These are phyloP conservation scores for Ecliptopera silaceata DNA, from an alignment of 2,888 invertebrate species.

Conservation along the genomic window DNA sequence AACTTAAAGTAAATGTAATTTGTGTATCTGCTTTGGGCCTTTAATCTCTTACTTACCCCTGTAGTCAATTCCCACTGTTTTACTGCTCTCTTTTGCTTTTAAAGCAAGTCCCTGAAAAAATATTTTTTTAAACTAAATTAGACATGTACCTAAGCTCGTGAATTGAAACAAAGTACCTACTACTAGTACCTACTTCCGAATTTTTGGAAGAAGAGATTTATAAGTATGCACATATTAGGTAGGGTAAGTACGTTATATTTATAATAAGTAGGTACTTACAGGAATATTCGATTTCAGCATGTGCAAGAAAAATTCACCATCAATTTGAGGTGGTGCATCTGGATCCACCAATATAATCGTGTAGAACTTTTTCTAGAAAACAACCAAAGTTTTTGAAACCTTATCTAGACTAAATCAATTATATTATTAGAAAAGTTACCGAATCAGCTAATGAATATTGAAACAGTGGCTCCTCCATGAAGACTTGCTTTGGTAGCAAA, in stretches of 20 bases:
- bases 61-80: constrained; percentile 72
- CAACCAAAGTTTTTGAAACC: background rate
- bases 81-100: constrained; percentile 64
- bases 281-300: constrained; percentile 78
- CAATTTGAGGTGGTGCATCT: constrained; percentile 71
- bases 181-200: too few species aligned
- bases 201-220: too few species aligned
- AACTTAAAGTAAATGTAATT: too few species aligned
- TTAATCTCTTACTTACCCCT: constrained; percentile 52
- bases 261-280: constrained; percentile 63
- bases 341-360: constrained; percentile 76
- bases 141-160: background rate
- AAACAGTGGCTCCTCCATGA: constrained; percentile 72
- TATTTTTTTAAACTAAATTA: too few species aligned
- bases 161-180: too few species aligned
- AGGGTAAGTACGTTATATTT: too few species aligned
- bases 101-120: constrained; percentile 66
- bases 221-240: background rate
- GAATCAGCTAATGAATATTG: constrained; percentile 66
- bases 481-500: constrained; percentile 73
- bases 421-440: constrained; percentile 41
- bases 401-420: too few species aligned
- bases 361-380: constrained; percentile 73
- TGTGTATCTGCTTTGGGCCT: too few species aligned
- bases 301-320: constrained; percentile 76